Percentiles rank a stretch among this genome's conserved stretches.
Conservation (phyloP, 2,888 invertebrate genomes). For the Osmoderma eremita region DNA sequence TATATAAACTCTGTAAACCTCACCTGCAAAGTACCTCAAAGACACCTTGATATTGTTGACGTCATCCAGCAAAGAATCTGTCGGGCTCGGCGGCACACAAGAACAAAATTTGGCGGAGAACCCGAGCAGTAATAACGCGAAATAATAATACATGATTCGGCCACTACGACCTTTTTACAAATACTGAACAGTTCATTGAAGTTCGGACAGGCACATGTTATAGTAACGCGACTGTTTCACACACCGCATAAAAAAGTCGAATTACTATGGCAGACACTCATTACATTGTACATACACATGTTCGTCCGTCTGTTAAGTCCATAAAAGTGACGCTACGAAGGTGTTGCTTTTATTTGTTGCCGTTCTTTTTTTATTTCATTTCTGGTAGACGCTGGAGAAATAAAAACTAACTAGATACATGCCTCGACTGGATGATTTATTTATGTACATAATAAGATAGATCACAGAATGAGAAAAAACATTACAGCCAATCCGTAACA, state of each 20-base stretch:
- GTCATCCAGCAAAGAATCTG: conserved; percentile 35
- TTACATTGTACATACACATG: too few species aligned
- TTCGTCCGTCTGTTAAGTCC: conserved; percentile 29
- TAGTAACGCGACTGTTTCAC: conserved; percentile 13
- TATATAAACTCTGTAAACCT: not conserved
- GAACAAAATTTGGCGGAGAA: conserved; percentile 17
- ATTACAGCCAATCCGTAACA: conserved; percentile 6
- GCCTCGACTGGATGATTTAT: conserved; percentile 24
- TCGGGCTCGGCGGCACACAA: conserved; percentile 43
- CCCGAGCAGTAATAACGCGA: conserved; percentile 16
- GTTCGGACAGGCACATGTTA: conserved; percentile 23
- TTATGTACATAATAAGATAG: not conserved
- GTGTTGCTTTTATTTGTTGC: conserved; percentile 32
- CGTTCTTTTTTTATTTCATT: conserved; percentile 7
- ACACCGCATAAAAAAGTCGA: conserved; percentile 18
- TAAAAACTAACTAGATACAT: not conserved
- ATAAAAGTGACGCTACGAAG: conserved; percentile 27
- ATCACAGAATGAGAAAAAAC: conserved; percentile 13
- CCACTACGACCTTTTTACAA: conserved; percentile 6
- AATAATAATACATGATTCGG: conserved; percentile 9
- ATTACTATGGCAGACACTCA: conserved; percentile 30
- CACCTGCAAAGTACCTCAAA: conserved; percentile 37
- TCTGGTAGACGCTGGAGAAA: conserved; percentile 3
- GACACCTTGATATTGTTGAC: conserved; percentile 40
- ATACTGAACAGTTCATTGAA: conserved; percentile 30